Conservation (phyloP, 2,888 invertebrate genomes). For the Drosophila maculinotata region DNA sequence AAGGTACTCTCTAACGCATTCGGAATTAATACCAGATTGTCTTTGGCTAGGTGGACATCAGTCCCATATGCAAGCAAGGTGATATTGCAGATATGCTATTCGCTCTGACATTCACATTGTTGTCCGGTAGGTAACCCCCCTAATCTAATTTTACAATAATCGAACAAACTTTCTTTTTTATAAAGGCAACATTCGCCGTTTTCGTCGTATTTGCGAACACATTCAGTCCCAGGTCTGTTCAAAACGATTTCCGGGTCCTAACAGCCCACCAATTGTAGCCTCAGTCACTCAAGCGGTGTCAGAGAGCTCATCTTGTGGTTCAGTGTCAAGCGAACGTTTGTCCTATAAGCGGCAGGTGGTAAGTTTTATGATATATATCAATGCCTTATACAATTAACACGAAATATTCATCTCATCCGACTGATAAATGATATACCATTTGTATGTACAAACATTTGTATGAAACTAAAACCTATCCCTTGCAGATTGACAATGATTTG, state of each 20-base stretch:
- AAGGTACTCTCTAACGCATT: neutral
- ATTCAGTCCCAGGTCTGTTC: slow-evolving; percentile 93
- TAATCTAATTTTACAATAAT: neutral
- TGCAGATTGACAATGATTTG: slow-evolving; percentile 84
- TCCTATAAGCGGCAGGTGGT: slow-evolving; percentile 85
- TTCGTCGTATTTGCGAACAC: slow-evolving; percentile 97
- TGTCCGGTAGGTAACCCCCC: slow-evolving; percentile 90
- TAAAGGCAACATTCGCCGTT: slow-evolving; percentile 97
- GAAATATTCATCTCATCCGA: too few relatives aligned
- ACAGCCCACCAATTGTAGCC: slow-evolving; percentile 84
- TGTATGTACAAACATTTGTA: neutral
- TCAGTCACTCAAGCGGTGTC: slow-evolving; percentile 85
- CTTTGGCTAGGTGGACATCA: slow-evolving; percentile 90
- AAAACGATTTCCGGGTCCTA: slow-evolving; percentile 85
- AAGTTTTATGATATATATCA: slow-evolving; percentile 7
- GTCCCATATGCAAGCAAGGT: slow-evolving; percentile 92
- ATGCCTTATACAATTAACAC: too few relatives aligned
- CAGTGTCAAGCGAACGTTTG: slow-evolving; percentile 85
- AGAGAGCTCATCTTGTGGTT: slow-evolving; percentile 85
- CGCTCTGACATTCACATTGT: slow-evolving; percentile 96
- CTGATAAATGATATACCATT: too few relatives aligned
- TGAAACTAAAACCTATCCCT: slow-evolving; percentile 1
- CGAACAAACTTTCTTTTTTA: neutral
- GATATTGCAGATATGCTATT: slow-evolving; percentile 90
- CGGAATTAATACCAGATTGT: neutral